Evolutionary conservation across 2,888 invertebrate species (phyloP).

Genomic region (Synergus japonicus): DNA sequence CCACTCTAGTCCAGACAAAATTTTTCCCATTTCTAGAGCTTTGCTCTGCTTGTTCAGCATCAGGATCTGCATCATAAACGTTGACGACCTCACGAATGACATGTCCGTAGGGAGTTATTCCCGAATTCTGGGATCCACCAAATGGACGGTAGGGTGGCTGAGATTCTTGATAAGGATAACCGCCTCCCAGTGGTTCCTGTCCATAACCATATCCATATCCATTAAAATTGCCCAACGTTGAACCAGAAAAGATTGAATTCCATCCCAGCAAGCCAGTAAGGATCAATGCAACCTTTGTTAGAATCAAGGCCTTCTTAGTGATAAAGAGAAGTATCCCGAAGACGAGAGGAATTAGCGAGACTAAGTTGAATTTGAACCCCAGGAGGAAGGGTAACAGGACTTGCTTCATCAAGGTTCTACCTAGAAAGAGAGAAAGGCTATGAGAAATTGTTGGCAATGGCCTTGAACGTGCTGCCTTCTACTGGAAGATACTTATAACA

Average conservation of each 20-base stretch:
- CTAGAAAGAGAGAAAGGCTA: slow-evolving; percentile 79
- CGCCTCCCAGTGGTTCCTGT: slow-evolving; percentile 18
- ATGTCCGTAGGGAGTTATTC: slow-evolving; percentile 54
- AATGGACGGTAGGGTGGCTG: slow-evolving; percentile 55
- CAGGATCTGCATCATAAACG: slow-evolving; percentile 67
- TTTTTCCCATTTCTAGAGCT: slow-evolving; percentile 62
- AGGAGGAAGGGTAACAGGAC: slow-evolving; percentile 88
- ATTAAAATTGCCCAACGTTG: slow-evolving; percentile 44
- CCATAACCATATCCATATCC: slow-evolving; percentile 54
- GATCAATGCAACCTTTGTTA: slow-evolving; percentile 87
- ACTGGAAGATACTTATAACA: slow-evolving; percentile 51
- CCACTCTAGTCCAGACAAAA: slow-evolving; percentile 66
- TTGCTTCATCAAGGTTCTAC: slow-evolving; percentile 84
- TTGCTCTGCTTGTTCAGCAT: slow-evolving; percentile 53
- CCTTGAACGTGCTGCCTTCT: slow-evolving; percentile 73
- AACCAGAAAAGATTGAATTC: slow-evolving; percentile 69
- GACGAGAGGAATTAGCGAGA: slow-evolving; percentile 85
- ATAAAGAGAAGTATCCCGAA: slow-evolving; percentile 85
- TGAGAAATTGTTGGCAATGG: slow-evolving; percentile 44
- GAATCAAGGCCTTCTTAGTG: slow-evolving; percentile 87
- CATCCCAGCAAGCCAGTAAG: slow-evolving; percentile 84
- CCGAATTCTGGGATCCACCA: slow-evolving; percentile 46
- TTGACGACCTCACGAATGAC: slow-evolving; percentile 73
- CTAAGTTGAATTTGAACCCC: slow-evolving; percentile 89
- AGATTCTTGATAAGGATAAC: slow-evolving; percentile 44